Evolutionary conservation across 23 tunicate species (phyloP), one percentile per base, ranked within the genome.

Genomic region (Oikopleura dioica): DNA sequence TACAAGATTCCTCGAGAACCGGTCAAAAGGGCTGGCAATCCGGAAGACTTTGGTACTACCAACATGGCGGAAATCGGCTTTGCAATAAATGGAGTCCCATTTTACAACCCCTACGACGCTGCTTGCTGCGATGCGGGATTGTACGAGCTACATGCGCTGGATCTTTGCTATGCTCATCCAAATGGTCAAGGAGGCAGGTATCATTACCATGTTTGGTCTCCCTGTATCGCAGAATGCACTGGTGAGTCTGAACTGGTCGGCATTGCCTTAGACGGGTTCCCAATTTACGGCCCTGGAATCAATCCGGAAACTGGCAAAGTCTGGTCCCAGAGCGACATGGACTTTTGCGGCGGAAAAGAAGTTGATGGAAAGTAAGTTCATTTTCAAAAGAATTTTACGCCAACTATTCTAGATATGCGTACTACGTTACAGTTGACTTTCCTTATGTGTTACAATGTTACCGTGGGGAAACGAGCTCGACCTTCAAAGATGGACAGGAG

Each of bases 91-190:
- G 55, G 55, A 44, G 55, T 44, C 16, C 55, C 55, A 44, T 9
- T 44, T 44, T 44, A 44, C 2, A 63, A 63, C 33, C 72, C 72
- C 26, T 63, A 63, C 26, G 72, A 63, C 26, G 16, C 72, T 2
- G 33, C 4, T 28, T 63, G 72, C 72, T 63, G 72, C 33, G 72
- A 63, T 28, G 72, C 72, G 4, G 72, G 72, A 21, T 28, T 63
- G 5, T 63, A 21, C 33, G 72, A 63, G 26, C 33, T 63, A 21
- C 16, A 23, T 4, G 33, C 72, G 16, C 72, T 63, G 16, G 72
- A 63, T 63, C 26, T 63, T 12, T 63, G 72, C 33, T 63, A 63
- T 63, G 72, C 72, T 63, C 72, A 63, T 63, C 72, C 72, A 21
- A 28, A 24, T 63, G 33, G 72, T 16, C 32, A 2, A 21, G 72